phyloP scores from a whole-genome alignment of 2,888 invertebrate genomes.

The Drosophila stalkeri region DNA sequence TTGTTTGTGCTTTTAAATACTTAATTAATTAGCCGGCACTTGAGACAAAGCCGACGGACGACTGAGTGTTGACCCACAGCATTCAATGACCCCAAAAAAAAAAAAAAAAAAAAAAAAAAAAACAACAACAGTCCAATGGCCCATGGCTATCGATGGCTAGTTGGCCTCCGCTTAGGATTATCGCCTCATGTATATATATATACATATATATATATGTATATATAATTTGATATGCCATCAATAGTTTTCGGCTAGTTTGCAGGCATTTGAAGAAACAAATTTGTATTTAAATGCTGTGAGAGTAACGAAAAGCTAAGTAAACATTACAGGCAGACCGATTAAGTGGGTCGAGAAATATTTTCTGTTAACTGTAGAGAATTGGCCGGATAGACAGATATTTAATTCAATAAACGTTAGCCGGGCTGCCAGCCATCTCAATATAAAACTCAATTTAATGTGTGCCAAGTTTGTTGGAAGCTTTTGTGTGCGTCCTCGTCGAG shows the following conservation, averaged over 20 bases:
- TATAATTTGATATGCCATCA: neutral
- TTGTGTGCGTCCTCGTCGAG: constrained; percentile 46
- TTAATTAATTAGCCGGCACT: constrained; percentile 5
- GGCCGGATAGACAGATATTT: constrained; percentile 38
- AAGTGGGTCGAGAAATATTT: neutral
- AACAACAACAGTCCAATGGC: neutral
- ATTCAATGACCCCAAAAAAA: constrained; percentile 1
- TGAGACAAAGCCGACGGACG: constrained; percentile 2
- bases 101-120: no score
- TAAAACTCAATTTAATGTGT: constrained; percentile 76
- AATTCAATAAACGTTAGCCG: constrained; percentile 67
- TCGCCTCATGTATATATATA: neutral
- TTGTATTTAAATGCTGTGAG: constrained; percentile 44
- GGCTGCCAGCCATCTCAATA: constrained; percentile 63
- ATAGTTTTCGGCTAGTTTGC: constrained; percentile 1
- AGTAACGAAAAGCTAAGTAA: constrained; percentile 18
- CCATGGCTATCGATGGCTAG: neutral
- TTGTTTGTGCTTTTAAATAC: constrained; percentile 8
- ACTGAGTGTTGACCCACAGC: constrained; percentile 14
- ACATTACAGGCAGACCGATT: neutral
- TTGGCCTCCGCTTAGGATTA: neutral
- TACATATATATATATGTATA: neutral
- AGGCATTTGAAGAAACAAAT: constrained; percentile 13
- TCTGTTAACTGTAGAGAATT: neutral
- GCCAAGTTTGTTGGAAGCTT: constrained; percentile 62